Base-by-base conservation (phyloP, 2,888 invertebrate species). In the Hylaea fasciaria region DNA sequence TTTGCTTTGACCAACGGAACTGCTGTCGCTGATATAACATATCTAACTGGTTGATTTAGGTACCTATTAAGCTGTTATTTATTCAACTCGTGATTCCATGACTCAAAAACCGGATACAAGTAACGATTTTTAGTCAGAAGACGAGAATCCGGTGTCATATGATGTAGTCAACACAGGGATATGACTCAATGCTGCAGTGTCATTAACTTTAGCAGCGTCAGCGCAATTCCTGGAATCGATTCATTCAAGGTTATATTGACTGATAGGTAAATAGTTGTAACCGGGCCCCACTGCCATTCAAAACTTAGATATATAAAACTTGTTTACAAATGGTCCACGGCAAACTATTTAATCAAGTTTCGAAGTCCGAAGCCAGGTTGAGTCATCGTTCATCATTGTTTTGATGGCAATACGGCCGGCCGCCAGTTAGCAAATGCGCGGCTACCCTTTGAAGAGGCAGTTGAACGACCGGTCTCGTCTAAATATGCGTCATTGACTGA, bases 1-100 rank as follows among this genome's bases (percentile, higher is more conserved):
- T 37, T 37, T 1, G n/a, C n/a, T 37, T n/a, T 7, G 32, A 9
- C 9, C 9, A 32, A 32, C 32, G 32, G 32, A 32, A 32, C 32
- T n/a, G n/a, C n/a, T n/a, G n/a, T n/a, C n/a, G 9, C n/a, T n/a
- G 10, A 3, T 41, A 28, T 50, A 50, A 39, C 13, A 28, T 29
- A 35, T n/a, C 16, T 16, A 51, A 50, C 29, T 16, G 32, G 44
- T 50, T 56, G 28, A 45, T 47, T 41, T 52, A 56, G n/a, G n/a
- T n/a, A n/a, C n/a, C 62, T 52, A 55, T n/a, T n/a, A n/a, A n/a
- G n/a, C 58, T 62, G 64, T 66, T 62, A 69, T 71, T 57, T 62
- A 53, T 50, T 57, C 49, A 43, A 46, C 3, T 39, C 44, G 39
- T 39, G 47, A 40, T 44, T 22, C 14, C 41, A 51, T 58, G 63